These are phyloP conservation scores for Tipula confusa DNA, from an alignment of 2,888 invertebrate species.

Conservation along the genomic window DNA sequence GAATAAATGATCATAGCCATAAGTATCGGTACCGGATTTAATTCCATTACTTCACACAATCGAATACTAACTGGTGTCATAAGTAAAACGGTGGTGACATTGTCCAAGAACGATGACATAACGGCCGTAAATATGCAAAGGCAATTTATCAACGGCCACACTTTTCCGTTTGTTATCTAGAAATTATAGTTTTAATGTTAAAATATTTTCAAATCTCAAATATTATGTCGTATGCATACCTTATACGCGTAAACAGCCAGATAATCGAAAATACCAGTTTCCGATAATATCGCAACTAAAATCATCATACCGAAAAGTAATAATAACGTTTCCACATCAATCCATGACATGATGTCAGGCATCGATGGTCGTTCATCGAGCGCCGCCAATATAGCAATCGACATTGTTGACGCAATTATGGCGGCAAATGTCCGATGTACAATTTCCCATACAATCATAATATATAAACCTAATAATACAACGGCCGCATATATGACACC, in stretches of 20 bases:
- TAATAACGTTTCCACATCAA: conserved; percentile 67
- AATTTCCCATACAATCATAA: conserved; percentile 71
- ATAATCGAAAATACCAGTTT: conserved; percentile 76
- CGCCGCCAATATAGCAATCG: conserved; percentile 64
- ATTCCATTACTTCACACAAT: conserved; percentile 82
- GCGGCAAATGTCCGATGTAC: conserved; percentile 71
- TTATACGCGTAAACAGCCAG: conserved; percentile 66
- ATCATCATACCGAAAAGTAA: conserved; percentile 77
- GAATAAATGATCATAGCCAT: conserved; percentile 86
- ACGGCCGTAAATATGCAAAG: conserved; percentile 66
- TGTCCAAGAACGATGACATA: conserved; percentile 70
- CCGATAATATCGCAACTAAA: conserved; percentile 69
- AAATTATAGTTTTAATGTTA: background rate
- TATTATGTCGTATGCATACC: conserved; percentile 47
- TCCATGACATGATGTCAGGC: conserved; percentile 67
- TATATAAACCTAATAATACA: conserved; percentile 68
- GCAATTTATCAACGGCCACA: conserved; percentile 70
- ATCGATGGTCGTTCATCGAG: conserved; percentile 66
- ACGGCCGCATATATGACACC: conserved; percentile 69
- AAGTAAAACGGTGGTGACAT: conserved; percentile 71
- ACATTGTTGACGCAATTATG: conserved; percentile 65
- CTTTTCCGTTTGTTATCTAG: conserved; percentile 64
- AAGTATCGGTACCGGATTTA: conserved; percentile 82
- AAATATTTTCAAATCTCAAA: background rate
- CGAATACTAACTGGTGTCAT: conserved; percentile 71